Evolutionary conservation across 1,140 invertebrate genomes (phyloP), one percentile per base, ranked within the genome.

Genomic region (Macrostomum lignano): DNA sequence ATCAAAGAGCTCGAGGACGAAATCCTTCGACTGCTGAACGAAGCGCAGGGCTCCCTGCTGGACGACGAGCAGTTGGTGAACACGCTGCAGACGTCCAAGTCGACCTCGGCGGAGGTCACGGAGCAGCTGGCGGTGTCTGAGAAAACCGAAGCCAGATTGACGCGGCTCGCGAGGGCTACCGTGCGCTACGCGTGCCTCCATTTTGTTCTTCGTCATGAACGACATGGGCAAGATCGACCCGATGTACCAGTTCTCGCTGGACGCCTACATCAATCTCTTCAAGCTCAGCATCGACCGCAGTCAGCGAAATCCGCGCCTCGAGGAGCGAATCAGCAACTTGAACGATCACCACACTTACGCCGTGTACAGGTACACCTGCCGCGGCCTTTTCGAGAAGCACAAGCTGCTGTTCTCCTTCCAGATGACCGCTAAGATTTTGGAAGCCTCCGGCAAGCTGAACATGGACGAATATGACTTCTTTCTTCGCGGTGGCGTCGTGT

Each of bases 301-400:
- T 46, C 65, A 65, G 7, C 68, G 68, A 38, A 65, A 61, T 36
- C 43, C 53, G 1, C 64, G 68, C 35, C 48, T 77, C 7, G 58
- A 63, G 17, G 72, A 75, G 35, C 63, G 76, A 36, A 75, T 79
- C 42, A 54, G 54, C 5, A 63, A 67, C 31, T 59, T 81, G 6
- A 77, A 77, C 49, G 72, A 75, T 36, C 76, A 69, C 51, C 75
- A 79, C 43, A 81, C 76, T 3, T 77, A 72, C 51, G 62, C 72
- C 17, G 21, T 28, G 41, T 45, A 1, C 36, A 58, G 58, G 31
- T 60, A 47, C 40, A 54, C 56, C 2, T 61, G 58, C 36, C 51
- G 57, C 31, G 56, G 53, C 35, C 38, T 62, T 34, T 57, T 59
- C 47, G 56, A 61, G 43, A 46, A 46, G 32, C 60, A 62, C 42